phyloP scores from a whole-genome alignment of 2,113 vertebrate species.

The Cyprinodon brontotheroides region DNA sequence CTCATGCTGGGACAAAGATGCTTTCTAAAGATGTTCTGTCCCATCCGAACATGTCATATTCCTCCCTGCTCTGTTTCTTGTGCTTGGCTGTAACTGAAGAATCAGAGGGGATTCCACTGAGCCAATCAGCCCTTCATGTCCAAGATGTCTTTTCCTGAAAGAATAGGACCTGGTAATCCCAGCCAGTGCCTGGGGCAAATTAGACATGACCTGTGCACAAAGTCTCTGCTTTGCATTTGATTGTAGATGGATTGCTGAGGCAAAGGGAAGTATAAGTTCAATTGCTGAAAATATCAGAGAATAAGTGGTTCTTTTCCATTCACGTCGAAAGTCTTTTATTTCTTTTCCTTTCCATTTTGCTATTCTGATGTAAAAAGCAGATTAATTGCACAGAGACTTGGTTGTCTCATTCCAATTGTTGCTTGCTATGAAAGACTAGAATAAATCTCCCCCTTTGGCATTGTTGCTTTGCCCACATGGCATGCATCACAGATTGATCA shows the following conservation, averaged over 20 bases:
- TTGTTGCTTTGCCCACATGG: conserved; percentile 31
- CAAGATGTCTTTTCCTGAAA: conserved; percentile 45
- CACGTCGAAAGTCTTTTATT: conserved; percentile 1
- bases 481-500: conserved; percentile 50
- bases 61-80: conserved; percentile 50
- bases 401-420: conserved; percentile 40
- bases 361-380: conserved; percentile 31
- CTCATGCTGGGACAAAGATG: conserved; percentile 55
- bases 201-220: conserved; percentile 52
- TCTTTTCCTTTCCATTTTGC: conserved; percentile 20
- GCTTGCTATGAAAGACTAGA: conserved; percentile 41
- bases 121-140: conserved; percentile 49
- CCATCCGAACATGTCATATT: conserved; percentile 43
- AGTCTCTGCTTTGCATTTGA: conserved; percentile 49
- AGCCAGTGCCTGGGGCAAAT: conserved; percentile 31
- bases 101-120: conserved; percentile 50
- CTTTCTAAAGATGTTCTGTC: conserved; percentile 68
- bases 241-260: conserved; percentile 39
- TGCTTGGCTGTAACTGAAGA: conserved; percentile 45
- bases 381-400: conserved; percentile 48
- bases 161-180: conserved; percentile 53
- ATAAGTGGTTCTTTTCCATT: conserved; percentile 19
- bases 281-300: conserved; percentile 25
- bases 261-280: conserved; percentile 35
- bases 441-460: conserved; percentile 37